phyloP scores from a whole-genome alignment of 2,797 vertebrate genomes.

The Sphaeramia orbicularis region DNA sequence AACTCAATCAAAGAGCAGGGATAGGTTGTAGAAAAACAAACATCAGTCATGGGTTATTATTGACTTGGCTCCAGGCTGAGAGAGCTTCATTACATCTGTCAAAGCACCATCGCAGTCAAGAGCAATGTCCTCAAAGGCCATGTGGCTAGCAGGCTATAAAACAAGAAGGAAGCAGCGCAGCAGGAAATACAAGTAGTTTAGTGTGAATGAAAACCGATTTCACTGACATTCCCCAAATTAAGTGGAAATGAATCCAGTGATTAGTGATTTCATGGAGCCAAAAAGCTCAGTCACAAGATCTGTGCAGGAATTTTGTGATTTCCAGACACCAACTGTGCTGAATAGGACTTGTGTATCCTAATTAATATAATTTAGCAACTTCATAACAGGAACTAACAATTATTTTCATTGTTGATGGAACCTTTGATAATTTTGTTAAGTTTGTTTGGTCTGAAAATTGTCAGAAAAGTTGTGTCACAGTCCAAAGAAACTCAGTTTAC shows the following conservation, averaged over 20 bases:
- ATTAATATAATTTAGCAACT: slow-evolving; percentile 4
- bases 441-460: too few relatives aligned
- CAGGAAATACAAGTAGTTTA: slow-evolving; percentile 32
- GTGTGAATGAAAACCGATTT: slow-evolving; percentile 40
- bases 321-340: slow-evolving; percentile 21
- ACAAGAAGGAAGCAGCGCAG: slow-evolving; percentile 12
- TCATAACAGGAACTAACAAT: too few relatives aligned
- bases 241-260: slow-evolving; percentile 24
- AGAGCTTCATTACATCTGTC: slow-evolving; percentile 58
- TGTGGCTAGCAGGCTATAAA: slow-evolving; percentile 31
- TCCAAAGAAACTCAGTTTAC: too few relatives aligned
- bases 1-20: slow-evolving; percentile 57
- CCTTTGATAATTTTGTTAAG: too few relatives aligned
- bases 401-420: too few relatives aligned
- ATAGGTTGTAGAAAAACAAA: slow-evolving; percentile 48
- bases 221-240: slow-evolving; percentile 35
- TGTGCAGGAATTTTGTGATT: slow-evolving; percentile 5
- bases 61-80: slow-evolving; percentile 45
- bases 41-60: slow-evolving; percentile 53
- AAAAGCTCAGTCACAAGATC: slow-evolving; percentile 49
- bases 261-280: slow-evolving; percentile 21
- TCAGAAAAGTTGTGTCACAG: too few relatives aligned
- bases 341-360: slow-evolving; percentile 26
- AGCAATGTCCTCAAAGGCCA: slow-evolving; percentile 35
- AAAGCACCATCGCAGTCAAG: slow-evolving; percentile 33